These are phyloP conservation scores for Cinclus mexicanus DNA, from an alignment of 2,113 vertebrate species.

Conservation along the genomic window DNA sequence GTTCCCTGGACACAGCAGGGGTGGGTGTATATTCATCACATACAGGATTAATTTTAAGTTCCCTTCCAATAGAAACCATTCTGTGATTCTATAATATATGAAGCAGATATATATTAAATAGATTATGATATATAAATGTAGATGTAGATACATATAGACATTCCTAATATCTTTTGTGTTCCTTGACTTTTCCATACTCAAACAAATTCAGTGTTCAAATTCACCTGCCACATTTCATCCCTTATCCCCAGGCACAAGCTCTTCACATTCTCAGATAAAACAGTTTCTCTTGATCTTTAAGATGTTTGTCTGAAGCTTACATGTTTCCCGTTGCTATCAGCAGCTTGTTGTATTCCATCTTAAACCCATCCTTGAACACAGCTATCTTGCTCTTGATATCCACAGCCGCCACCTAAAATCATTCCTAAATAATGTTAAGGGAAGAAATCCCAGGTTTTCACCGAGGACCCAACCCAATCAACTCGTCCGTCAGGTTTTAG, in stretches of 20 bases:
- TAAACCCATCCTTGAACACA: conserved; percentile 91
- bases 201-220: background rate
- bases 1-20: background rate
- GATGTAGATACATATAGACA: background rate
- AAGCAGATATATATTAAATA: background rate
- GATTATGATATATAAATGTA: background rate
- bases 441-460: background rate
- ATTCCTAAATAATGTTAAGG: conserved; percentile 12
- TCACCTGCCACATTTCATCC: background rate
- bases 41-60: background rate
- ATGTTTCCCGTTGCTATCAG: conserved; percentile 93
- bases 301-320: conserved; percentile 60
- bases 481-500: background rate
- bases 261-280: background rate
- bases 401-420: conserved; percentile 84
- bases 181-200: background rate
- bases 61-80: background rate
- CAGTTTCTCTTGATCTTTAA: background rate
- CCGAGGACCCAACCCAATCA: background rate
- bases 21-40: background rate
- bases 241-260: background rate
- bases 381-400: conserved; percentile 88
- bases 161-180: background rate
- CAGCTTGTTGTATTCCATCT: conserved; percentile 95
- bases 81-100: background rate